Percentiles rank a stretch among this genome's conserved stretches.
Conservation (phyloP, 2,113 vertebrate species). For the Python bivittatus region DNA sequence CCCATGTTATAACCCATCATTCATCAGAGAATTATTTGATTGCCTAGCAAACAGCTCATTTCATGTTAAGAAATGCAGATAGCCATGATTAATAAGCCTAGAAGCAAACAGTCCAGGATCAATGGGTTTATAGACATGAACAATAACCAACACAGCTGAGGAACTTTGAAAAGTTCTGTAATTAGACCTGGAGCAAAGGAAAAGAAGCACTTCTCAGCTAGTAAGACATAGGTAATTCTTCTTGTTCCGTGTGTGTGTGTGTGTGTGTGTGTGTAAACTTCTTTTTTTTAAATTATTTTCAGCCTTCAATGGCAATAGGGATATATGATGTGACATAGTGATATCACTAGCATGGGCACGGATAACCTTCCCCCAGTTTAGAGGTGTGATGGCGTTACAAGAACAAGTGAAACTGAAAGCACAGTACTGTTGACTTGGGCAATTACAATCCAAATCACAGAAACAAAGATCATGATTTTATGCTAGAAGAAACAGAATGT, state of each 20-base stretch:
- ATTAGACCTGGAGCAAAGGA: neutral
- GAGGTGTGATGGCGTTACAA: neutral
- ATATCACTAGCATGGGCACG: neutral
- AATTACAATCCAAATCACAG: neutral
- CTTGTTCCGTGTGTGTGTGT: accelerated
- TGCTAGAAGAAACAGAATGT: neutral
- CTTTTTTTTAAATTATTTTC: neutral
- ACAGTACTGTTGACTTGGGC: neutral
- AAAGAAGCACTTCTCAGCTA: neutral
- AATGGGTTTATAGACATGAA: neutral
- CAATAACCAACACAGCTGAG: neutral
- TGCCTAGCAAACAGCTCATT: neutral
- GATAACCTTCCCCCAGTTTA: neutral
- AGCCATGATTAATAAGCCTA: neutral
- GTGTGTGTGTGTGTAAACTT: neutral
- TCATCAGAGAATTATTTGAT: neutral
- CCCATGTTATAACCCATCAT: neutral
- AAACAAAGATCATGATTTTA: neutral
- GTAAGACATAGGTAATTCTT: neutral
- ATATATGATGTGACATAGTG: neutral
- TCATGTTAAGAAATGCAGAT: neutral
- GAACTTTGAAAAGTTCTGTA: neutral
- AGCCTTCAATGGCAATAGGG: neutral
- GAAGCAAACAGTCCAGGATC: neutral
- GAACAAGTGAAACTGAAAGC: neutral